Evolutionary conservation across 1,140 invertebrate species (phyloP), one percentile per base, ranked within the genome.

Genomic region (Zaprionus tsacasi): DNA sequence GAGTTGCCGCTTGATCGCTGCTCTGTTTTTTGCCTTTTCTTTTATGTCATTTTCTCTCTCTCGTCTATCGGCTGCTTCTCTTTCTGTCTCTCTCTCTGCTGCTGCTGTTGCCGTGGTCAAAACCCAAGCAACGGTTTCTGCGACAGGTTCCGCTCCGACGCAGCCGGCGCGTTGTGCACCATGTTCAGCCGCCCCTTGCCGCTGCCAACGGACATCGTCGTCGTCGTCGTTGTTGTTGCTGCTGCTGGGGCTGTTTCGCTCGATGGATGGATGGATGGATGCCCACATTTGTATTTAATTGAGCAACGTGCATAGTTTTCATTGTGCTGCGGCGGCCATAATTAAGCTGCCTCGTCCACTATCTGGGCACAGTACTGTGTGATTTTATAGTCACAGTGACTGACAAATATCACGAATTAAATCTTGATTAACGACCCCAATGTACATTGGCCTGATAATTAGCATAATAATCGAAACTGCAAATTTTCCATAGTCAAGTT

Each of bases 251-350:
- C 12, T 40, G 66, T 65, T 70, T 57, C 56, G 65, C 71, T 65
- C 45, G 58, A 74, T 80, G 77, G 80, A 88, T 77, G 74, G 80
- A 88, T 77, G 69, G 69, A 82, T 83, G 69, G 58, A 76, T 76
- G 81, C 67, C 71, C 78, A 76, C 85, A 74, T 85, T 76, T 82
- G 81, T 85, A 81, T 81, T 81, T 89, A 89, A 89, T 89, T 89
- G 81, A 71, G 72, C 76, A 82, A 78, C 69, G 68, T 68, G 81
- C 80, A 78, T 80, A 74, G 56, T 76, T 74, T 66, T 70, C 71
- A 67, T 50, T 60, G 65, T 70, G 54, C 74, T 79, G 57, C 70
- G 56, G 56, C 54, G 35, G 38, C 63, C 61, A 69, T 73, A 87
- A 77, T 86, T 86, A 81, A 70, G 69, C 61, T 48, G 67, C 61